These are phyloP conservation scores for Hetaerina titia DNA, from an alignment of 2,888 invertebrate genomes.

Conservation along the genomic window DNA sequence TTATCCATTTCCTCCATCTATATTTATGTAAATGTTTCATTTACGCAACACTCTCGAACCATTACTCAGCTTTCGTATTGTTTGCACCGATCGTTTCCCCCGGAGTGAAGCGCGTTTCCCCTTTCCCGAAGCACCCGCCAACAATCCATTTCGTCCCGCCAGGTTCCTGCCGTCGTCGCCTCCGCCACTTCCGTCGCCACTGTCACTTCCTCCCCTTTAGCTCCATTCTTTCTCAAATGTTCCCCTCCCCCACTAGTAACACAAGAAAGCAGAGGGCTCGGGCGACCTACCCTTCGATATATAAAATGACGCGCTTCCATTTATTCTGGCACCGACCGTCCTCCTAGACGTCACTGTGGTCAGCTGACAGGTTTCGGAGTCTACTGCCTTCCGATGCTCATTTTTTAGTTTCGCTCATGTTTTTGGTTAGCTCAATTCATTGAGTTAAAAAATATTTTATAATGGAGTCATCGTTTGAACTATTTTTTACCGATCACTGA, in stretches of 20 bases:
- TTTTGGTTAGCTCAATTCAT: neutral
- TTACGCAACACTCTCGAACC: neutral
- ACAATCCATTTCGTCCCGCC: neutral
- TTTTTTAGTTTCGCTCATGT: neutral
- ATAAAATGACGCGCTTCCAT: conserved; percentile 46
- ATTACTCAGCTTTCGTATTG: neutral
- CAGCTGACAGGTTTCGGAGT: conserved; percentile 14
- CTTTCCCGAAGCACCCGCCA: neutral
- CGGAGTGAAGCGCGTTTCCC: neutral
- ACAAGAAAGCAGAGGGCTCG: neutral
- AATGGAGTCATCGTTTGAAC: no score
- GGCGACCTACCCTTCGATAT: conserved; percentile 41
- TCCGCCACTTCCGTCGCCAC: conserved; percentile 57
- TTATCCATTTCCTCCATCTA: neutral
- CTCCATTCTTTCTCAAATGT: neutral
- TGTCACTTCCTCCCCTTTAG: conserved; percentile 32
- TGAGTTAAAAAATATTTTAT: no score
- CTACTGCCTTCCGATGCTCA: conserved; percentile 42
- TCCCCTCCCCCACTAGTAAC: neutral
- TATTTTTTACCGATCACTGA: no score
- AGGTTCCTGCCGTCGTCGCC: conserved; percentile 15
- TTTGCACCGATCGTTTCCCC: neutral
- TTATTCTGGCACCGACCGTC: conserved; percentile 48
- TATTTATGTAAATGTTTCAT: conserved; percentile 39
- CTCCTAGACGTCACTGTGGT: neutral